Evolutionary conservation across 64 coral and sea anemone genomes (phyloP).

Genomic region (Acropora yongei): DNA sequence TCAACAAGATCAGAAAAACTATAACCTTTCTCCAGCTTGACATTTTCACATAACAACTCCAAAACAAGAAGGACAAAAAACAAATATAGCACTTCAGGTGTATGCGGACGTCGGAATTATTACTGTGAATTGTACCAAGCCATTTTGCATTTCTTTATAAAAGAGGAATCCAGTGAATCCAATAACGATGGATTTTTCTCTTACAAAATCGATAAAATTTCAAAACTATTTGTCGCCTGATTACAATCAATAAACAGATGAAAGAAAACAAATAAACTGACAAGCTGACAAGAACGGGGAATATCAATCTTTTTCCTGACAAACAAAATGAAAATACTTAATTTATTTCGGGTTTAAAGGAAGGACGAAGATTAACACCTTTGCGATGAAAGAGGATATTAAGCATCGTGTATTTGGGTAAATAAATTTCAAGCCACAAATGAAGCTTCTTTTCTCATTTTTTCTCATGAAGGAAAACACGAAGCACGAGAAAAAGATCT

Average conservation of each 20-base stretch:
- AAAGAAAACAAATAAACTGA: conserved; percentile 2
- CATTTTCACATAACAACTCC: not conserved
- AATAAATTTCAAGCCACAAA: too few species aligned
- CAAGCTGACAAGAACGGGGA: not conserved
- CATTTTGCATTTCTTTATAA: not conserved
- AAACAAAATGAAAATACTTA: not conserved
- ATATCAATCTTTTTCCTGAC: conserved; percentile 9
- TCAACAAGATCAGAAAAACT: not conserved
- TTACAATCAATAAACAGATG: not conserved
- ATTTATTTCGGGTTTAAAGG: too few species aligned
- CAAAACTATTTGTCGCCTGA: not conserved
- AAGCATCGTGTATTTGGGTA: not conserved
- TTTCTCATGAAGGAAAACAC: too few species aligned
- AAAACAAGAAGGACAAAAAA: too few species aligned
- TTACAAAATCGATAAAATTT: conserved; percentile 4
- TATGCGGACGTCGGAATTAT: too few species aligned
- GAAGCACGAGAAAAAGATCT: too few species aligned
- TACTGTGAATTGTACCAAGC: not conserved
- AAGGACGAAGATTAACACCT: too few species aligned
- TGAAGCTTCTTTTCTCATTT: too few species aligned
- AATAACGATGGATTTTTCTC: not conserved
- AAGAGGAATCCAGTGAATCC: not conserved
- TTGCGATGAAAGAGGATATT: not conserved
- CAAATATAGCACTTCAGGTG: not conserved
- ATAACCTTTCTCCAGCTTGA: not conserved